A percentile compares a stretch with the other conserved stretches of the same genome.
Conservation (phyloP, 2,888 invertebrate species). For the Agrenia bidenticulata region DNA sequence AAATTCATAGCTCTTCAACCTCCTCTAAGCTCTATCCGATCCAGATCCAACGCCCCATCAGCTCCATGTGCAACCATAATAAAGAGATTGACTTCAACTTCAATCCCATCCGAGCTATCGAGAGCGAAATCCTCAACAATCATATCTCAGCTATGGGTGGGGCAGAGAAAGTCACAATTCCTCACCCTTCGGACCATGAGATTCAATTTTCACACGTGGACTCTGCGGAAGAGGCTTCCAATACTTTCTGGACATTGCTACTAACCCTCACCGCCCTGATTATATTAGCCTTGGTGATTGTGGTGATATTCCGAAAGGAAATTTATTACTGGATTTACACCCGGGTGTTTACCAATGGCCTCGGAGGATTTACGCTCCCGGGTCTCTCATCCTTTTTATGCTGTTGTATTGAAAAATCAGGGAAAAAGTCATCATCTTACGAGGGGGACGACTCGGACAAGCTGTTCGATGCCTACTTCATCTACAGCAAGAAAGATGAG, state of each 20-base stretch:
- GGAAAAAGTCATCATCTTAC: conserved; percentile 65
- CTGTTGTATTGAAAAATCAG: conserved; percentile 23
- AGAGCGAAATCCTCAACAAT: conserved; percentile 37
- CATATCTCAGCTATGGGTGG: conserved; percentile 39
- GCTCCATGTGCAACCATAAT: conserved; percentile 33
- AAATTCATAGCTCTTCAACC: background rate
- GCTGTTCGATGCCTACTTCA: conserved; percentile 81
- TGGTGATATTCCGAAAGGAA: conserved; percentile 44
- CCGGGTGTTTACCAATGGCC: background rate
- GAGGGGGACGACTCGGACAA: conserved; percentile 54
- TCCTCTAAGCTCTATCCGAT: conserved; percentile 8
- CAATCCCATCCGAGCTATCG: conserved; percentile 22
- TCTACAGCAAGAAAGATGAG: conserved; percentile 85
- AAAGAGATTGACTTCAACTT: conserved; percentile 27
- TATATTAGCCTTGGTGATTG: conserved; percentile 32
- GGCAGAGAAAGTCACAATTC: conserved; percentile 36
- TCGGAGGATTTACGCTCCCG: background rate
- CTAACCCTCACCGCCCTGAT: conserved; percentile 30
- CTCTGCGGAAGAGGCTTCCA: conserved; percentile 4
- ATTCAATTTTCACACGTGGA: conserved; percentile 22
- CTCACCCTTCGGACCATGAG: conserved; percentile 18
- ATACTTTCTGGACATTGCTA: conserved; percentile 33
- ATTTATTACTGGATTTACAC: conserved; percentile 37
- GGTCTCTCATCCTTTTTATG: conserved; percentile 12
- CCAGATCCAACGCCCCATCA: conserved; percentile 60